Evolutionary conservation across 2,113 vertebrate genomes (phyloP), one percentile per base, ranked within the genome.

Genomic region (Oxyruncus cristatus): DNA sequence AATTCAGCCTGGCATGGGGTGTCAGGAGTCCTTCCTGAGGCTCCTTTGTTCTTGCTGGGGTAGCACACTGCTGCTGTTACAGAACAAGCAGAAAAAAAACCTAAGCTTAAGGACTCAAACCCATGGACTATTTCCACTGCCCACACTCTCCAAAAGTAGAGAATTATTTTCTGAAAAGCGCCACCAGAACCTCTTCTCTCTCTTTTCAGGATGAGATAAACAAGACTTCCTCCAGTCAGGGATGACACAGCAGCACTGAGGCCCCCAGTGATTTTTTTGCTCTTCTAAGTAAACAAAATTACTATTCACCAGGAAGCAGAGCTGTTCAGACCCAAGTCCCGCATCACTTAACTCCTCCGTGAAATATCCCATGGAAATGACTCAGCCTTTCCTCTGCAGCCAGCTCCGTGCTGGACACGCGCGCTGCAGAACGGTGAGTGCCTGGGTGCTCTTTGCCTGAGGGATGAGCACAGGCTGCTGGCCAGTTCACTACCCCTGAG

Each of bases 231-330:
- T 81, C 73, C 91, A 81, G 83, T 35, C 76, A 11, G 72, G 52
- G 84, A 95, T 97, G 96, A 97, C 95, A 97, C 96, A 97, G 96
- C 96, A 97, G 91, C 91, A 49, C 79, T 21, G 93, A 96, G 91
- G 93, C 84, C 80, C 93, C 74, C 26, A 23, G 89, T 94, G 94
- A 63, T 58, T 93, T 92, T 79, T 80, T 42, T 78, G 47, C 70
- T 96, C 77, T 65, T 63, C 81, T 82, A 94, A 94, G 92, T 91
- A 96, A 94, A 96, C 94, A 95, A 92, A 95, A 96, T 94, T 92
- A 75, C 95, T 56, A 93, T 96, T 97, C 94, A 92, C 91, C 91
- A 89, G 93, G 93, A 95, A 96, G 61, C 79, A 71, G 91, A 95
- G 93, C 86, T 91, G 89, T 47, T 96, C 91, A 74, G 89, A 55